phyloP scores from a whole-genome alignment of 2,797 vertebrate genomes.

The Picus viridis region DNA sequence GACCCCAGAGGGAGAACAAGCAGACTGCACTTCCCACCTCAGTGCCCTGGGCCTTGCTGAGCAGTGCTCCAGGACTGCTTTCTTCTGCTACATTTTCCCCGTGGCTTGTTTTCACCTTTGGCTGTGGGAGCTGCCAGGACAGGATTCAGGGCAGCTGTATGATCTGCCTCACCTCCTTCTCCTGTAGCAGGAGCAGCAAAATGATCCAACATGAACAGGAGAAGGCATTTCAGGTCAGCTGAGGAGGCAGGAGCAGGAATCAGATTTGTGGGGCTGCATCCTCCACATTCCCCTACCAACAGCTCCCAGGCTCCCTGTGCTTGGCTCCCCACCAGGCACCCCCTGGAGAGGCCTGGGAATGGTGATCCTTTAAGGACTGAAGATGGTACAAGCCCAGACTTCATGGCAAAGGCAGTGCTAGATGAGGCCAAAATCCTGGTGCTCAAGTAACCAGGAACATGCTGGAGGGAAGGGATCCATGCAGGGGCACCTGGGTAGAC shows the following conservation, averaged over 20 bases:
- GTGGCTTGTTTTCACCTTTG: neutral
- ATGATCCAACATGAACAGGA: neutral
- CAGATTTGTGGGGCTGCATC: no score
- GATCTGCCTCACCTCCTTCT: neutral
- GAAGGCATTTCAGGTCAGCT: rapidly evolving
- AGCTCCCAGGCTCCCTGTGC: neutral
- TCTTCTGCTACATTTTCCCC: neutral
- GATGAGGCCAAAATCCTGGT: neutral
- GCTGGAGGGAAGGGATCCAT: no score
- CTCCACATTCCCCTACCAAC: no score
- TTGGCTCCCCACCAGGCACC: neutral
- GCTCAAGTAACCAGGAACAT: neutral
- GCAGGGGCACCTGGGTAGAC: no score
- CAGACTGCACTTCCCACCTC: neutral
- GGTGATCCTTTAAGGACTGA: neutral
- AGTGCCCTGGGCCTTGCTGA: rapidly evolving
- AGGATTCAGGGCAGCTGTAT: rapidly evolving
- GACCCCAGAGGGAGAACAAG: no score
- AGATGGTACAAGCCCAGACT: neutral
- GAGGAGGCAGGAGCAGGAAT: neutral
- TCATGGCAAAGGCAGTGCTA: rapidly evolving
- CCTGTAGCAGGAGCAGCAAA: no score
- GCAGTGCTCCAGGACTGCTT: neutral
- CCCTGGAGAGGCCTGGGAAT: neutral
- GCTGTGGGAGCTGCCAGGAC: neutral